Evolutionary conservation across 2,888 invertebrate genomes (phyloP).

Genomic region (Ditylenchus weischeri): DNA sequence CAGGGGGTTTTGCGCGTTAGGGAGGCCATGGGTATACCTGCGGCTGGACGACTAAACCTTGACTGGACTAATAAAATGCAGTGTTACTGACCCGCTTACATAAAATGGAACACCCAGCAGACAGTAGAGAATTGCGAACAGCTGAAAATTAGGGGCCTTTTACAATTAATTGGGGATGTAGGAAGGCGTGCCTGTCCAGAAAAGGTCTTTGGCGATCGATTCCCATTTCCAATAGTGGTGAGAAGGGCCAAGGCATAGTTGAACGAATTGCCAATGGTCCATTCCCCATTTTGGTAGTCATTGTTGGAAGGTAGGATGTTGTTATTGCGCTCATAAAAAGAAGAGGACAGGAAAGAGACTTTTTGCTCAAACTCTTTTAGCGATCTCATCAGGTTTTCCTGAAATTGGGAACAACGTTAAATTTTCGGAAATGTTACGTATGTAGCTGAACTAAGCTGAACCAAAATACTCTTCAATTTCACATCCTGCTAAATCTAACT

Average conservation of each 20-base stretch:
- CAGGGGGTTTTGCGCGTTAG: too few species aligned
- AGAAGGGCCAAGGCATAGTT: slow-evolving; percentile 53
- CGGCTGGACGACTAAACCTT: too few species aligned
- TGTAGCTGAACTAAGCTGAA: too few species aligned
- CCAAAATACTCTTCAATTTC: too few species aligned
- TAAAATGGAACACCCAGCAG: slow-evolving; percentile 53
- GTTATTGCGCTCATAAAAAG: not conserved
- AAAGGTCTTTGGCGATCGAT: slow-evolving; percentile 43
- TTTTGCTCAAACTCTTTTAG: slow-evolving; percentile 43
- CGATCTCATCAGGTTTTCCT: slow-evolving; percentile 47
- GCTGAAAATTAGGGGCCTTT: slow-evolving; percentile 31
- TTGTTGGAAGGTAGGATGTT: slow-evolving; percentile 15
- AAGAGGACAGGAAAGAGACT: not conserved
- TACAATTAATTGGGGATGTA: not conserved
- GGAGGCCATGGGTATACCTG: too few species aligned
- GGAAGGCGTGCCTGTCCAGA: slow-evolving; percentile 43
- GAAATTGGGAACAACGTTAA: too few species aligned
- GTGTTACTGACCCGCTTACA: too few species aligned
- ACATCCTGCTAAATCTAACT: too few species aligned
- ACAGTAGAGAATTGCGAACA: slow-evolving; percentile 51
- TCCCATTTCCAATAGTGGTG: slow-evolving; percentile 51
- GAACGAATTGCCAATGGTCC: slow-evolving; percentile 48
- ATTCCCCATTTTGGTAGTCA: slow-evolving; percentile 28
- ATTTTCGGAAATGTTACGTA: too few species aligned
- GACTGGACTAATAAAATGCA: too few species aligned